These are phyloP conservation scores for Ruditapes philippinarum DNA, from an alignment of 1,140 invertebrate species.

Conservation along the genomic window DNA sequence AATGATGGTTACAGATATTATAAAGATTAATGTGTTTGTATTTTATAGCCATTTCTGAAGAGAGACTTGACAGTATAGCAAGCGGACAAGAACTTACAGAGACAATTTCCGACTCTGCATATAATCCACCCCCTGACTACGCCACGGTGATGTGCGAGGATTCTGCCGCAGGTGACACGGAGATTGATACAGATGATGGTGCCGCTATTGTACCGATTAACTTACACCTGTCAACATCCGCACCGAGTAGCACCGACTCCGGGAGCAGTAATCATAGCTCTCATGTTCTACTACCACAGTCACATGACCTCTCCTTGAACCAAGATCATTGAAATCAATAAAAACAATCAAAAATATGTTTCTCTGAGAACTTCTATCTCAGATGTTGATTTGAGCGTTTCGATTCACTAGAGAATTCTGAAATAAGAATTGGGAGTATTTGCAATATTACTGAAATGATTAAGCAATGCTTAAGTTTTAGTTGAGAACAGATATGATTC, in stretches of 20 bases:
- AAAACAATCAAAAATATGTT: neutral
- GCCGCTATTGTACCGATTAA: constrained; percentile 41
- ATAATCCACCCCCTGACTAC: constrained; percentile 53
- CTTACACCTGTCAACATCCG: constrained; percentile 70
- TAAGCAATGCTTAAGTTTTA: too few relatives aligned
- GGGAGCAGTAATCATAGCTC: constrained; percentile 81
- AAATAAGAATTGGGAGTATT: too few relatives aligned
- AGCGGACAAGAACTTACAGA: constrained; percentile 46
- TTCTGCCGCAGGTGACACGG: constrained; percentile 24
- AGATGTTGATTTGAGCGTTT: too few relatives aligned
- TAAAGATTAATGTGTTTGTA: neutral
- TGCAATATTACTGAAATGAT: too few relatives aligned
- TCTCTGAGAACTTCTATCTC: too few relatives aligned
- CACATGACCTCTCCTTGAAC: too few relatives aligned
- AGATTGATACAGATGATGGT: constrained; percentile 58
- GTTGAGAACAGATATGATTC: too few relatives aligned
- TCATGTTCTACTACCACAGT: constrained; percentile 72
- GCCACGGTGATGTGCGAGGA: constrained; percentile 47
- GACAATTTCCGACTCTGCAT: constrained; percentile 44
- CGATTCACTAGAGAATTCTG: too few relatives aligned
- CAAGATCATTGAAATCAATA: constrained; percentile 5
- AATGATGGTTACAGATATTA: too few relatives aligned
- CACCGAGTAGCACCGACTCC: constrained; percentile 77
- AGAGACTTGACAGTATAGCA: constrained; percentile 49
- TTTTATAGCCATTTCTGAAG: constrained; percentile 30